phyloP scores from a whole-genome alignment of 2,113 vertebrate species.

The Atractosteus spatula region DNA sequence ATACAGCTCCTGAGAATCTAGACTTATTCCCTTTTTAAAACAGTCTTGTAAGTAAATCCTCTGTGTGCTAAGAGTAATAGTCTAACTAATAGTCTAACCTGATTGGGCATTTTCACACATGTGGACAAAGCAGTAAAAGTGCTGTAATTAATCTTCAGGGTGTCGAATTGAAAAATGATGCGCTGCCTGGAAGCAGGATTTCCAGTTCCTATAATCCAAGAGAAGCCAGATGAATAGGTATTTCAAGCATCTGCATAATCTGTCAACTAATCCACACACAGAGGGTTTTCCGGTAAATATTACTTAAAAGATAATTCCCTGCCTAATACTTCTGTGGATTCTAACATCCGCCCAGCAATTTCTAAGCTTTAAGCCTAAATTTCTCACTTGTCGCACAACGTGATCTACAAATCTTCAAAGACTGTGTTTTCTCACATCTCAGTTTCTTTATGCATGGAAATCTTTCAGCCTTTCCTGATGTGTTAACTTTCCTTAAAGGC shows the following conservation, averaged over 20 bases:
- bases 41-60: too few relatives aligned
- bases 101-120: too few relatives aligned
- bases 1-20: too few relatives aligned
- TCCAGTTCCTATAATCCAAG: not conserved
- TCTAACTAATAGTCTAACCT: too few relatives aligned
- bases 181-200: not conserved
- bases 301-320: not conserved
- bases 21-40: too few relatives aligned
- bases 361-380: not conserved
- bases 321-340: not conserved
- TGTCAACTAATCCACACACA: constrained; percentile 1
- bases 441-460: not conserved
- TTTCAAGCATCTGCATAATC: not conserved
- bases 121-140: too few relatives aligned
- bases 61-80: too few relatives aligned
- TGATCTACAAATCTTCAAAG: not conserved
- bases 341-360: not conserved
- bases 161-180: not conserved
- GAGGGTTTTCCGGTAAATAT: not conserved
- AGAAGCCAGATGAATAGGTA: not conserved
- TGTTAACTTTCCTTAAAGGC: too few relatives aligned
- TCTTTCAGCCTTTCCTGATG: too few relatives aligned
- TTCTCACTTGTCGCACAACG: not conserved
- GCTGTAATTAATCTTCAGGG: not conserved
- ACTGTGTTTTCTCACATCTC: not conserved